Conservation (phyloP, 2,113 vertebrate species). For the Blennius ocellaris region DNA sequence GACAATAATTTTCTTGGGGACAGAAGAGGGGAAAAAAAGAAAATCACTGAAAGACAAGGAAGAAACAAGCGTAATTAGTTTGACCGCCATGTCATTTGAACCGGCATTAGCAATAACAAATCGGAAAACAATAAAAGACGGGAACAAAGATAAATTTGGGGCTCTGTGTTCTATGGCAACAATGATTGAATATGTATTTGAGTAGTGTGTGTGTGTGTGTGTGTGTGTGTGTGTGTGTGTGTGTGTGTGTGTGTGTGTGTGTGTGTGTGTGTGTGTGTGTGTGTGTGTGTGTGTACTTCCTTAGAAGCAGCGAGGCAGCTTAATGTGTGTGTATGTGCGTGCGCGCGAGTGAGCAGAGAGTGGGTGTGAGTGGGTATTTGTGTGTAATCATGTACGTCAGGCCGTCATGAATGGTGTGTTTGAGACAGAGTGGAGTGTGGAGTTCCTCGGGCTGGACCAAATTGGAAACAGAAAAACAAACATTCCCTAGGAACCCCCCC, state of each 20-base stretch:
- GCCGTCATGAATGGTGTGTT: conserved; percentile 83
- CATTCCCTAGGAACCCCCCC: conserved; percentile 74
- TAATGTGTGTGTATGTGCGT: not conserved
- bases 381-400: conserved; percentile 78
- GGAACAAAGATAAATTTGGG: conserved; percentile 55
- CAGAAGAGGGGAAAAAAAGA: not conserved
- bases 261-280: conserved; percentile 8
- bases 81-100: conserved; percentile 69
- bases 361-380: conserved; percentile 61
- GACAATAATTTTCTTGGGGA: conserved; percentile 50
- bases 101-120: conserved; percentile 73
- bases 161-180: conserved; percentile 43
- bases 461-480: conserved; percentile 85
- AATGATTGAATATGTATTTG: conserved; percentile 44
- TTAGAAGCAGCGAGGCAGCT: not conserved
- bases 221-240: conserved; percentile 10
- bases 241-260: conserved; percentile 1
- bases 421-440: conserved; percentile 81
- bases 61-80: conserved; percentile 62
- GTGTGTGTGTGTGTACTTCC: not conserved
- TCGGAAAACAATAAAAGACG: conserved; percentile 71
- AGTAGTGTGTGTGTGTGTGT: conserved; percentile 8
- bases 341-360: conserved; percentile 1
- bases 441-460: conserved; percentile 80
- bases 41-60: conserved; percentile 44